Base-by-base conservation (phyloP, 2,797 vertebrate species). In the Miichthys miiuy region DNA sequence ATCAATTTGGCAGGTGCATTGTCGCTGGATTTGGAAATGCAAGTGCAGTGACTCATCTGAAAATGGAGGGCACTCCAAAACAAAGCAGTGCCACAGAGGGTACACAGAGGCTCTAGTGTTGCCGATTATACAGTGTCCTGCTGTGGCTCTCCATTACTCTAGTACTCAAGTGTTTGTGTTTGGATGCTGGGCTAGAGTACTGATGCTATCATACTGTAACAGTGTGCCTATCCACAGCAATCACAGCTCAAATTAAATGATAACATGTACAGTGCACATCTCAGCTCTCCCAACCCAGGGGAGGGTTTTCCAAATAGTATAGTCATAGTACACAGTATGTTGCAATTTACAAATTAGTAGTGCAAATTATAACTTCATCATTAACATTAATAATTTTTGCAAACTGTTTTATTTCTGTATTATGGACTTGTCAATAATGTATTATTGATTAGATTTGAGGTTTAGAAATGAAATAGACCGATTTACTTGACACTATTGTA, bases 41-140 rank as follows among this genome's bases (percentile, higher is more conserved):
- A 79, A 89, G 82, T 80, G 82, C 56, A 69, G 55, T 54, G 77
- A 80, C 76, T 93, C 85, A 88, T 90, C 84, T 92, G 81, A 89
- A 91, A 88, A 82, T 92, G 82, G 79, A 92, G 89, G 81, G 81
- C 79, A 83, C 92, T 94, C 84, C 72, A 86, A 88, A 77, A 87
- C 81, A 89, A 91, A 91, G 88, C 88, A 75, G 82, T 78, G 86
- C 79, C 89, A 88, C 78, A 57, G 84, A 86, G 87, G 84, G 64
- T 80, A 73, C 86, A 91, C 84, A 73, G 75, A 87, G 62, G 86
- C 76, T 91, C 80, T 57, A 85, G 85, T 84, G 87, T 68, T 77
- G 76, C 82, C 61, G 70, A 89, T 93, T 92, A 91, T 77, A 75
- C 82, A 21, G 63, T 55, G 86, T 64, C 90, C 87, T 88, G 90